Percentiles rank a stretch among this genome's conserved stretches.
phyloP scores from a whole-genome alignment of 2,888 invertebrate species.

The Callimorpha dominula region DNA sequence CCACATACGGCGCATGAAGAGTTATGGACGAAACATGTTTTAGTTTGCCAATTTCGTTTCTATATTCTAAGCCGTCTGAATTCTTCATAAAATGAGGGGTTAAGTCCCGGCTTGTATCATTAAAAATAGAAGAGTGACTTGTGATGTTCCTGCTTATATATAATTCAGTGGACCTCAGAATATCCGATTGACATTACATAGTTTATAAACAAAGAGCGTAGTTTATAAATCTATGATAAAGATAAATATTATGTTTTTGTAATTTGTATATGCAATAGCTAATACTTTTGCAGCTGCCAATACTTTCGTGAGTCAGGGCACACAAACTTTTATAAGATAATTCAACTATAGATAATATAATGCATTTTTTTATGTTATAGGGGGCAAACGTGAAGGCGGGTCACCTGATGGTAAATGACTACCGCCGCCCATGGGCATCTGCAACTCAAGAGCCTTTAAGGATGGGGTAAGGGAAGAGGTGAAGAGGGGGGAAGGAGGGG shows the following conservation, averaged over 20 bases:
- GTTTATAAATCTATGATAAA: neutral
- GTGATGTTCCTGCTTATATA: slow-evolving; percentile 45
- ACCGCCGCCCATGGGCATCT: too few species aligned
- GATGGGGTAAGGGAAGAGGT: too few species aligned
- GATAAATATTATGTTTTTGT: neutral
- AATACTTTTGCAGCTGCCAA: neutral
- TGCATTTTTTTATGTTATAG: too few species aligned
- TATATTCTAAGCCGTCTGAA: slow-evolving; percentile 41
- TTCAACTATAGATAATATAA: too few species aligned
- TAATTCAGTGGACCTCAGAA: slow-evolving; percentile 58
- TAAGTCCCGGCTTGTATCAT: slow-evolving; percentile 45
- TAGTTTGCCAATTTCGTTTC: slow-evolving; percentile 34
- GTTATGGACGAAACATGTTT: slow-evolving; percentile 41
- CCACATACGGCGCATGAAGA: slow-evolving; percentile 31
- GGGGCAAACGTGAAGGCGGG: too few species aligned
- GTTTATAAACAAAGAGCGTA: slow-evolving; percentile 29
- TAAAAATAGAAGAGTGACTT: slow-evolving; percentile 57
- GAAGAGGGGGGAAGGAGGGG: too few species aligned
- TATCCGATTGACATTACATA: slow-evolving; percentile 58
- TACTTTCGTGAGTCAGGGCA: too few species aligned
- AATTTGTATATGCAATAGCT: neutral
- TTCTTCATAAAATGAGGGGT: slow-evolving; percentile 46
- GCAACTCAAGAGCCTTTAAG: too few species aligned
- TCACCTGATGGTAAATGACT: too few species aligned
- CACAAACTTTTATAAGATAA: too few species aligned